phyloP scores from a whole-genome alignment of 2,113 vertebrate species.

The Stigmatopora argus region DNA sequence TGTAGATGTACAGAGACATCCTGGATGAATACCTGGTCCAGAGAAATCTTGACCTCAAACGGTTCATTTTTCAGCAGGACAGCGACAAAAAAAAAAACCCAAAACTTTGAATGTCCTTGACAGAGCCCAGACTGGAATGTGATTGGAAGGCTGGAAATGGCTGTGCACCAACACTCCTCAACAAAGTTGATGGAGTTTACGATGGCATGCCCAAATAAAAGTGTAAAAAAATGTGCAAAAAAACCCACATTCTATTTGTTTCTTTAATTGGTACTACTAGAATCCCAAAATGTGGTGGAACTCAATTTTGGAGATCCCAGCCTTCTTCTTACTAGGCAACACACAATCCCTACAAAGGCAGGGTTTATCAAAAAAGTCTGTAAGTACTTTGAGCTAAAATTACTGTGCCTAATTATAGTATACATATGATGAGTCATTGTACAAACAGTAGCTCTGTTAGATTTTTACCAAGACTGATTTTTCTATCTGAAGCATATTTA shows the following conservation, averaged over 20 bases:
- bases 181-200: background rate
- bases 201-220: no score
- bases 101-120: no score
- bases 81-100: background rate
- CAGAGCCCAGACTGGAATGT: background rate
- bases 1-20: background rate
- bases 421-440: constrained; percentile 13
- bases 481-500: background rate
- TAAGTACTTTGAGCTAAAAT: constrained; percentile 5
- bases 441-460: background rate
- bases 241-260: background rate
- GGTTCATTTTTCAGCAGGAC: background rate
- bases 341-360: constrained; percentile 21
- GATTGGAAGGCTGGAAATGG: background rate
- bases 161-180: background rate
- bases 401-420: no score
- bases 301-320: background rate
- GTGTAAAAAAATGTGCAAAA: background rate
- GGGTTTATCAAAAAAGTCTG: constrained; percentile 37
- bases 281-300: no score
- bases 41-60: background rate
- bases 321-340: constrained; percentile 16
- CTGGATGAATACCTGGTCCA: background rate
- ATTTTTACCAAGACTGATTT: constrained; percentile 3
- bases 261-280: no score